Conservation (phyloP, 2,888 invertebrate genomes). For the Drepanosiphum platanoidis region DNA sequence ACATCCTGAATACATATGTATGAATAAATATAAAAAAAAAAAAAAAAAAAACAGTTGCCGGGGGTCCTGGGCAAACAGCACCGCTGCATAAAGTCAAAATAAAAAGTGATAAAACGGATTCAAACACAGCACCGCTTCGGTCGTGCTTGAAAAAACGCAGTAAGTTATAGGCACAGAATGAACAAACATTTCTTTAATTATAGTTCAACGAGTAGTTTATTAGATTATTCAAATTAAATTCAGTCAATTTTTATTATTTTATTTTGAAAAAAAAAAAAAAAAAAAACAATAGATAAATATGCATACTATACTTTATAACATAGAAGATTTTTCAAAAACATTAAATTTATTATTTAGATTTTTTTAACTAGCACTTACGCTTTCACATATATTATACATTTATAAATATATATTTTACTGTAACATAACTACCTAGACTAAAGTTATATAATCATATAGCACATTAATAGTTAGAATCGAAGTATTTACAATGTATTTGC, state of each 20-base stretch:
- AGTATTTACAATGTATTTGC: constrained; percentile 50
- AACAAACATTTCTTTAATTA: constrained; percentile 39
- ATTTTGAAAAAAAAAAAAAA: background rate
- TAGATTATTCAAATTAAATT: constrained; percentile 39
- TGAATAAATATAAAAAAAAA: constrained; percentile 10
- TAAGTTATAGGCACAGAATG: constrained; percentile 55
- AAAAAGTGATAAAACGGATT: constrained; percentile 62
- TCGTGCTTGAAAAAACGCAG: constrained; percentile 62
- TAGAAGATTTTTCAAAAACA: constrained; percentile 18
- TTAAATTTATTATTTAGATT: constrained; percentile 37
- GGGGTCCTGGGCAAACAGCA: constrained; percentile 61
- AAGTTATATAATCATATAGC: constrained; percentile 38
- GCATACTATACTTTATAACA: constrained; percentile 15
- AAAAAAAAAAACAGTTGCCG: constrained; percentile 57
- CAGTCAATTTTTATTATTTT: background rate
- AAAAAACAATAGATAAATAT: constrained; percentile 33
- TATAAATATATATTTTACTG: constrained; percentile 27
- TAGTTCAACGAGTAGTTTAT: constrained; percentile 47
- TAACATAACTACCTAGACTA: constrained; percentile 32
- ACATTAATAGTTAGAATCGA: constrained; percentile 49
- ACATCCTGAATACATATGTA: constrained; percentile 36
- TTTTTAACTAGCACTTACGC: constrained; percentile 43
- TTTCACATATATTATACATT: constrained; percentile 5
- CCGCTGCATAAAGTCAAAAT: constrained; percentile 60
- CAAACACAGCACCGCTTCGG: constrained; percentile 61